These are phyloP conservation scores for Cremastobaeus sp. DNA, from an alignment of 2,888 invertebrate genomes.

Conservation along the genomic window DNA sequence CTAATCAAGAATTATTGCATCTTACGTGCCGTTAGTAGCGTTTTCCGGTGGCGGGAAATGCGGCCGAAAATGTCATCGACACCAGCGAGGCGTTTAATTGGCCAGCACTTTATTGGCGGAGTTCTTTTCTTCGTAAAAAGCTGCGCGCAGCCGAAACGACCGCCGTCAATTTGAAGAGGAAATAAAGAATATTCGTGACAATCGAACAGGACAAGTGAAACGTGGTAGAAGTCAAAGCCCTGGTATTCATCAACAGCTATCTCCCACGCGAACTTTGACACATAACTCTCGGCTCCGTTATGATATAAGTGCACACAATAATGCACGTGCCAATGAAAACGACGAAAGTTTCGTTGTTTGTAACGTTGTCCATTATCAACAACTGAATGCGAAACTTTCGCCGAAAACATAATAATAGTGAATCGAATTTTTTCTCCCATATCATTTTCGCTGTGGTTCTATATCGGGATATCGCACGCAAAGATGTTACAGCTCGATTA, in stretches of 20 bases:
- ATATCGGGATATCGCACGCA: too few relatives aligned
- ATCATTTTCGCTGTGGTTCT: too few relatives aligned
- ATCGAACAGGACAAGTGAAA: slow-evolving; percentile 13
- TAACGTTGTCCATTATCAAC: not conserved
- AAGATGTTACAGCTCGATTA: too few relatives aligned
- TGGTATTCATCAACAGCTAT: slow-evolving; percentile 41
- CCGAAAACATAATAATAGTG: not conserved
- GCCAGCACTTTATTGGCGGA: too few relatives aligned
- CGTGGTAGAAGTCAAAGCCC: slow-evolving; percentile 62
- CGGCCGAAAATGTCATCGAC: too few relatives aligned
- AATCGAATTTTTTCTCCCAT: not conserved
- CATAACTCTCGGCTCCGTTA: slow-evolving; percentile 43
- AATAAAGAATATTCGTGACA: slow-evolving; percentile 6
- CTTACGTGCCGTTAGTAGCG: too few relatives aligned
- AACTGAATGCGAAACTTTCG: not conserved
- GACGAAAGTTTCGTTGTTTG: slow-evolving; percentile 21
- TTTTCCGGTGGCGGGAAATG: too few relatives aligned
- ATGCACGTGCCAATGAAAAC: slow-evolving; percentile 54
- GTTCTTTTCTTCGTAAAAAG: not conserved
- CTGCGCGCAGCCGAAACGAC: too few relatives aligned
- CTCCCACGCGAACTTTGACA: slow-evolving; percentile 60
- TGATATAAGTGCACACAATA: slow-evolving; percentile 49
- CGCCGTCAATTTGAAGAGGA: not conserved
- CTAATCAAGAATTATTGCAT: too few relatives aligned
- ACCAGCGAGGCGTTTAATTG: too few relatives aligned